Evolutionary conservation across 2,113 vertebrate genomes (phyloP), one percentile per base, ranked within the genome.

Genomic region (Corydoras sp.): DNA sequence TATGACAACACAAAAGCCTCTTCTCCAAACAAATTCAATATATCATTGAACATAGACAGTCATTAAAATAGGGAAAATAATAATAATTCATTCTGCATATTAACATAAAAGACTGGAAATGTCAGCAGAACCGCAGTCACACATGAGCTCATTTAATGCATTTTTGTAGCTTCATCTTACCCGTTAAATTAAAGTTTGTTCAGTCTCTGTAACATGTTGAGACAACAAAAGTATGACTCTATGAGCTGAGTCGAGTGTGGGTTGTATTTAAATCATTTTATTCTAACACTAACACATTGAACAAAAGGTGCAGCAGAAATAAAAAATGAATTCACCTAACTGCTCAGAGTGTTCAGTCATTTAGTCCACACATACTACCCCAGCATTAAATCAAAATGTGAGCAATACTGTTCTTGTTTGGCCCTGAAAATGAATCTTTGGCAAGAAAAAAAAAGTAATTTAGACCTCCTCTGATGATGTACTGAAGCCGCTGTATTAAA

Each of bases 111-210:
- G 86, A 85, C 83, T 87, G 87, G 87, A 81, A 86, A 88, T 88
- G 86, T 89, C 89, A 90, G 88, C 89, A 90, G 77, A 90, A 89
- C 18, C 71, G 82, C 88, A 87, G 83, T 86, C 85, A 89, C 82
- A 90, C 89, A 88, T 89, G 87, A 88, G 87, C 87, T 85, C 80
- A 85, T 84, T 88, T 88, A 89, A 88, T 90, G 87, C 83, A 80
- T 82, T 87, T 83, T 86, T 72, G 74, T 72, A 79, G 73, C 76
- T 77, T 81, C 80, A 80, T 62, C 81, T 84, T 84, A 82, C 85
- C 85, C 83, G 81, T 84, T 85, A 84, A 65, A 84, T 86, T 82
- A 81, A 80, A 83, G 67, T 83, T 79, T 83, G 81, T 76, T 81
- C 76, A 81, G 77, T 75, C 62, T 77, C 76, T 73, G 81, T 80